Evolutionary conservation across 2,113 vertebrate species (phyloP).

Genomic region (Callospermophilus lateralis): DNA sequence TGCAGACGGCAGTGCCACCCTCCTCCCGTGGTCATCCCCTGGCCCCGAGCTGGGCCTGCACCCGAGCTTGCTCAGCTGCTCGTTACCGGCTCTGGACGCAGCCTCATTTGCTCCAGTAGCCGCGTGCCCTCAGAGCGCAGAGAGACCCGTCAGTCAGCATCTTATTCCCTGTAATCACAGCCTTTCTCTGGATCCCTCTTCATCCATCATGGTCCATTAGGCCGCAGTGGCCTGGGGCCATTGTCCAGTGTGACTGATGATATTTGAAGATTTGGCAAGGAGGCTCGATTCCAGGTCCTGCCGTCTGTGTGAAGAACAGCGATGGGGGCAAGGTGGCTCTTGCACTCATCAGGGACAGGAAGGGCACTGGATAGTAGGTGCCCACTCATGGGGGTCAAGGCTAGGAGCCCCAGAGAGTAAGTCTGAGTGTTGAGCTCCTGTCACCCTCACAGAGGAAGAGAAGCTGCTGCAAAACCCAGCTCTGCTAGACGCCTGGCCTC

Average conservation of each 20-base stretch:
- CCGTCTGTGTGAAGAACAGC: background rate
- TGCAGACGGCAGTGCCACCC: no score
- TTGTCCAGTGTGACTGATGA: constrained; percentile 12
- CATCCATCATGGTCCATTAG: constrained; percentile 47
- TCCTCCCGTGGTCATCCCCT: background rate
- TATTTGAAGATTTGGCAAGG: background rate
- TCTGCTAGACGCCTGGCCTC: background rate
- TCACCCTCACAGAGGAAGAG: background rate
- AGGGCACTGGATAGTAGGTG: background rate
- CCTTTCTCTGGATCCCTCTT: background rate
- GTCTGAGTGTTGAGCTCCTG: background rate
- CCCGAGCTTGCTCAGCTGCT: background rate
- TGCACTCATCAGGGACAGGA: background rate
- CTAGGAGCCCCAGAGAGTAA: background rate
- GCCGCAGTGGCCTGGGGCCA: background rate
- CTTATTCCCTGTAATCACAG: background rate
- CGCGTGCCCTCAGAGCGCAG: background rate
- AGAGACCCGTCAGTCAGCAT: fast-evolving
- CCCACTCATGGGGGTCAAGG: background rate
- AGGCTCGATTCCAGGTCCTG: background rate
- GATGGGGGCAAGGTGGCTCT: background rate
- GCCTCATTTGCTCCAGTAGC: background rate
- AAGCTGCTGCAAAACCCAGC: no score
- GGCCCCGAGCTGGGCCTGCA: background rate
- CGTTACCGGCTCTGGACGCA: background rate